phyloP scores from a whole-genome alignment of 2,888 invertebrate genomes.

The Drosophila prostipennis region DNA sequence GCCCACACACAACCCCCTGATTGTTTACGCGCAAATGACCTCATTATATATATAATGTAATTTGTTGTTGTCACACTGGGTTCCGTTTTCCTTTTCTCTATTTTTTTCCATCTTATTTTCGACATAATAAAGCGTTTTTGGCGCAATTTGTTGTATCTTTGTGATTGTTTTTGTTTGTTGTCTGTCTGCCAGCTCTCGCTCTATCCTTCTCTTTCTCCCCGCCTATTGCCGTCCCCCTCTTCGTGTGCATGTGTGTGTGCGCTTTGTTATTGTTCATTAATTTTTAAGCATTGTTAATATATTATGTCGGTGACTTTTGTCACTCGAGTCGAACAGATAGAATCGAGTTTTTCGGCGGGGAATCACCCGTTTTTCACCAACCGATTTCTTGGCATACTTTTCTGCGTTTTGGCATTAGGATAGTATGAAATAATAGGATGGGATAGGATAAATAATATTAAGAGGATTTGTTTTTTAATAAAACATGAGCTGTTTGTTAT shows the following conservation, averaged over 20 bases:
- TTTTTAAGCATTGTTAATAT: slow-evolving; percentile 68
- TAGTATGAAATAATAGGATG: neutral
- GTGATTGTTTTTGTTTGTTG: slow-evolving; percentile 24
- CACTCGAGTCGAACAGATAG: slow-evolving; percentile 13
- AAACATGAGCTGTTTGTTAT: neutral
- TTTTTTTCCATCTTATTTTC: slow-evolving; percentile 51
- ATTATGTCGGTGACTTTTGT: slow-evolving; percentile 53
- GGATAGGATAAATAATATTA: neutral
- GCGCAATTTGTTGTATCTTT: slow-evolving; percentile 49
- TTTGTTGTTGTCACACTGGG: slow-evolving; percentile 57
- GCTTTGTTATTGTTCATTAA: slow-evolving; percentile 66
- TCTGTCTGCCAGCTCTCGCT: slow-evolving; percentile 24
- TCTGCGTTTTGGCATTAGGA: neutral
- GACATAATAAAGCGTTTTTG: slow-evolving; percentile 70
- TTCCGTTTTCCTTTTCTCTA: neutral
- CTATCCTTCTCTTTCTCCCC: too few relatives aligned
- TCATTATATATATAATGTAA: slow-evolving; percentile 73
- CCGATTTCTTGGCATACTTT: slow-evolving; percentile 17
- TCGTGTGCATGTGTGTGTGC: slow-evolving; percentile 21
- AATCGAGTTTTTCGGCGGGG: neutral
- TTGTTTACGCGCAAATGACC: slow-evolving; percentile 77
- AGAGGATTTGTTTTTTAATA: neutral
- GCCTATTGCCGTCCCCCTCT: neutral
- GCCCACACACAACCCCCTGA: slow-evolving; percentile 47
- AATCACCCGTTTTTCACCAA: neutral